Percentiles rank a stretch among this genome's conserved stretches.
Evolutionary conservation across 2,113 vertebrate species (phyloP).

Genomic region (Anarrhichthys ocellatus): DNA sequence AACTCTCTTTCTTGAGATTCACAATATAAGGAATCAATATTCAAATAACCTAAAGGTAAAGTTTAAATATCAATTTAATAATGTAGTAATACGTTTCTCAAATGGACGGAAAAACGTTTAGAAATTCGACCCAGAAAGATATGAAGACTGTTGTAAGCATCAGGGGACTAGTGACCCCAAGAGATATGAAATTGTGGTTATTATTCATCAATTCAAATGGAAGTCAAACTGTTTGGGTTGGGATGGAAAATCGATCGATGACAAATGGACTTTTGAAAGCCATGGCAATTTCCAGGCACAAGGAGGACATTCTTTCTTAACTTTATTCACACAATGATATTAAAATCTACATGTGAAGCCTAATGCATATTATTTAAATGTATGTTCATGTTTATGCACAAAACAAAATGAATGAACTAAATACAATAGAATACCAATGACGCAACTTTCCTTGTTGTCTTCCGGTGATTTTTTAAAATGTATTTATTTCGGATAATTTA

Average conservation of each 20-base stretch:
- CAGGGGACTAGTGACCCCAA: background rate
- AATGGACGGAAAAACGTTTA: background rate
- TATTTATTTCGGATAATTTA: background rate
- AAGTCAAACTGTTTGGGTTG: constrained; percentile 26
- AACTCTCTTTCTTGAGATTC: background rate
- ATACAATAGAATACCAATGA: background rate
- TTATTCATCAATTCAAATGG: constrained; percentile 67
- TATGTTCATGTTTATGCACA: constrained; percentile 18
- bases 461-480: background rate
- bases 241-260: constrained; percentile 64
- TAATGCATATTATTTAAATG: background rate
- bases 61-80: constrained; percentile 1
- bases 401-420: background rate
- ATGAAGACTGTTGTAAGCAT: background rate
- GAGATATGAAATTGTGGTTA: constrained; percentile 35
- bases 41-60: background rate
- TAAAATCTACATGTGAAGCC: background rate
- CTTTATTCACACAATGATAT: background rate
- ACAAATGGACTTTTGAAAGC: constrained; percentile 38
- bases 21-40: background rate
- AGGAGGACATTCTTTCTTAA: background rate
- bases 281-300: background rate
- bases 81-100: background rate
- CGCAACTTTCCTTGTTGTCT: background rate
- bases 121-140: fast-evolving